phyloP scores from a whole-genome alignment of 2,888 invertebrate genomes.

The Drosophila kambysellisi region DNA sequence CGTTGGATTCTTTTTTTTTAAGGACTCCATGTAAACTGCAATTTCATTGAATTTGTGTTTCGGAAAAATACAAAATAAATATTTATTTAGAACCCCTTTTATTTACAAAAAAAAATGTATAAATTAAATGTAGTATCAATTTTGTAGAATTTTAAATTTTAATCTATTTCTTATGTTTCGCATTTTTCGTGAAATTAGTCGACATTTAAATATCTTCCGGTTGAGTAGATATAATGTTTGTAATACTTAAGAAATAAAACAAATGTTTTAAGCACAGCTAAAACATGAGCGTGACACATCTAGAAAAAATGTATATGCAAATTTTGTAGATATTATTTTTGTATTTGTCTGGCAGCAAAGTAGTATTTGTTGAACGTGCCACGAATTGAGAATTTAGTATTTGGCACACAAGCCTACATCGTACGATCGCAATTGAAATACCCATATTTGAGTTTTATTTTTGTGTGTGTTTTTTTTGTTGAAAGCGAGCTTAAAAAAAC shows the following conservation, averaged over 20 bases:
- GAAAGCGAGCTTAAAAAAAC: not conserved
- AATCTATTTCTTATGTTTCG: not conserved
- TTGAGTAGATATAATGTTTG: not conserved
- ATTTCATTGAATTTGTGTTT: not conserved
- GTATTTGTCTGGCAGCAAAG: not conserved
- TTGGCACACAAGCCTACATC: not conserved
- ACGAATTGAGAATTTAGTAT: not conserved
- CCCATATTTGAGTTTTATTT: not conserved
- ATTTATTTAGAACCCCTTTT: not conserved
- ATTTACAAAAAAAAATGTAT: not conserved
- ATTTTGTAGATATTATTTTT: not conserved
- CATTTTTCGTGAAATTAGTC: not conserved
- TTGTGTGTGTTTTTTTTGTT: not conserved
- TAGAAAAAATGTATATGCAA: not conserved
- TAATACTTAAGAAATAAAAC: not conserved
- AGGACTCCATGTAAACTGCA: not conserved
- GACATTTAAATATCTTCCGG: not conserved
- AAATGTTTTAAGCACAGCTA: not conserved
- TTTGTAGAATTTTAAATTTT: not conserved
- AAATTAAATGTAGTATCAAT: not conserved
- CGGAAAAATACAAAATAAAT: not conserved
- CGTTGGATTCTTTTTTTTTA: not conserved
- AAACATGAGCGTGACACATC: not conserved
- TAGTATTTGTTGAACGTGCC: slow-evolving; percentile 6
- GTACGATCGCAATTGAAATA: not conserved